Percentiles rank a stretch among this genome's conserved stretches.
Evolutionary conservation across 2,113 vertebrate genomes (phyloP).

Genomic region (Periophthalmodon schlosseri): DNA sequence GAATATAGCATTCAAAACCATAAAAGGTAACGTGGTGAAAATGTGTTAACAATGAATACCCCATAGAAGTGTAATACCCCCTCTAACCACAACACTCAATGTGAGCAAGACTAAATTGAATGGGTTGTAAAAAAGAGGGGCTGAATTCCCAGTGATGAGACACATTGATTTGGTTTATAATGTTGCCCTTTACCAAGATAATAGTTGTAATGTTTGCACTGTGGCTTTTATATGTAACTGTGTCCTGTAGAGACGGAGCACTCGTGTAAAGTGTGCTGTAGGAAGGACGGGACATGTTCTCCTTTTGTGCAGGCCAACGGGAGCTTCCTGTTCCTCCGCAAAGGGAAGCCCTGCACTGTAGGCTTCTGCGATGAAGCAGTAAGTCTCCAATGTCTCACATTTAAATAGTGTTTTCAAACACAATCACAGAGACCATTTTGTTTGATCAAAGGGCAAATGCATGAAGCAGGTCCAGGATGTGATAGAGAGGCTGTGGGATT

Average conservation of each 20-base stretch:
- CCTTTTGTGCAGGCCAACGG: slow-evolving; percentile 69
- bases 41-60: too few species aligned
- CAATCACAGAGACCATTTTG: neutral
- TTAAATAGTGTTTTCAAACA: neutral
- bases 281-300: slow-evolving; percentile 77
- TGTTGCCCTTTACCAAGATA: neutral
- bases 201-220: neutral
- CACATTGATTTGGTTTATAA: neutral
- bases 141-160: neutral
- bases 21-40: too few species aligned
- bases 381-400: slow-evolving; percentile 60
- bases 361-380: slow-evolving; percentile 92
- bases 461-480: slow-evolving; percentile 98
- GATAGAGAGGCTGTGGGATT: slow-evolving; percentile 96
- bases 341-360: slow-evolving; percentile 95
- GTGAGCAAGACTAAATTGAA: too few species aligned
- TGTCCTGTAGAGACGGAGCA: slow-evolving; percentile 82
- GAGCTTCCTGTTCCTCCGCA: slow-evolving; percentile 85
- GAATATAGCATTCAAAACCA: too few species aligned
- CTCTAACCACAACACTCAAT: neutral
- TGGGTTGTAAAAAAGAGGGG: neutral
- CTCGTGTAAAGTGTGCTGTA: slow-evolving; percentile 96
- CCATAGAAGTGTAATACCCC: too few species aligned
- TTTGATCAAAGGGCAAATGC: slow-evolving; percentile 86
- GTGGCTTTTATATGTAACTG: neutral